phyloP scores from a whole-genome alignment of 2,888 invertebrate genomes.

The Lasioglossum morio region DNA sequence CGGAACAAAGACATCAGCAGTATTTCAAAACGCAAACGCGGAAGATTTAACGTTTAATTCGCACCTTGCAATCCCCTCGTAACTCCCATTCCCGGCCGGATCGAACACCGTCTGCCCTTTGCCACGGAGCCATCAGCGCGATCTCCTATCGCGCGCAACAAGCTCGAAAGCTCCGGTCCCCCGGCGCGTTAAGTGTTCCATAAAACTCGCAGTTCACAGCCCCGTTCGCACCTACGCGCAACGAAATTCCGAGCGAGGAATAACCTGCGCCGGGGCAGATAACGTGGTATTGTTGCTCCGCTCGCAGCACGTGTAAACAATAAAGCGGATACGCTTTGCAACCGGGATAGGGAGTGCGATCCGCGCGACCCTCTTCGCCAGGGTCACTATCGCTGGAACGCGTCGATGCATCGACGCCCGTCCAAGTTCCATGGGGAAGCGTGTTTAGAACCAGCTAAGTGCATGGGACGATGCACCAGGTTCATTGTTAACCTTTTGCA shows the following conservation, averaged over 20 bases:
- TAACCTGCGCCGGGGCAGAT: slow-evolving; percentile 40
- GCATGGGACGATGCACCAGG: background rate
- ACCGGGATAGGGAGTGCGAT: slow-evolving; percentile 38
- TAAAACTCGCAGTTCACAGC: slow-evolving; percentile 52
- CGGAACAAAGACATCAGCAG: slow-evolving; percentile 4
- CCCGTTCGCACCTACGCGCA: slow-evolving; percentile 44
- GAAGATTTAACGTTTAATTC: slow-evolving; percentile 31
- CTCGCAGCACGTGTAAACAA: slow-evolving; percentile 57
- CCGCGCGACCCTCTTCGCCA: slow-evolving; percentile 44
- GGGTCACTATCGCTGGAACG: slow-evolving; percentile 47
- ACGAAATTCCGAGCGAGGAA: slow-evolving; percentile 31
- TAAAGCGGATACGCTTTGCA: slow-evolving; percentile 48
- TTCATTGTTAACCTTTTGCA: background rate
- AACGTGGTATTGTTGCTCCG: slow-evolving; percentile 41
- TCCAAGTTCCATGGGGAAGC: slow-evolving; percentile 46
- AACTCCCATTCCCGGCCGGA: slow-evolving; percentile 32
- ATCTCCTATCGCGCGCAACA: slow-evolving; percentile 55
- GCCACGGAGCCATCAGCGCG: slow-evolving; percentile 33
- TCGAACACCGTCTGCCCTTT: slow-evolving; percentile 38
- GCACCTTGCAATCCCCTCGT: slow-evolving; percentile 43
- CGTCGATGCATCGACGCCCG: background rate
- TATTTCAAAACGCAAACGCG: slow-evolving; percentile 32
- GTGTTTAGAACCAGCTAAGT: background rate
- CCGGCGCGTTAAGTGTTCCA: slow-evolving; percentile 59
- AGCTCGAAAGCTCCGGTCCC: slow-evolving; percentile 49